Evolutionary conservation across 2,113 vertebrate species (phyloP).

Genomic region (Eptesicus fuscus): DNA sequence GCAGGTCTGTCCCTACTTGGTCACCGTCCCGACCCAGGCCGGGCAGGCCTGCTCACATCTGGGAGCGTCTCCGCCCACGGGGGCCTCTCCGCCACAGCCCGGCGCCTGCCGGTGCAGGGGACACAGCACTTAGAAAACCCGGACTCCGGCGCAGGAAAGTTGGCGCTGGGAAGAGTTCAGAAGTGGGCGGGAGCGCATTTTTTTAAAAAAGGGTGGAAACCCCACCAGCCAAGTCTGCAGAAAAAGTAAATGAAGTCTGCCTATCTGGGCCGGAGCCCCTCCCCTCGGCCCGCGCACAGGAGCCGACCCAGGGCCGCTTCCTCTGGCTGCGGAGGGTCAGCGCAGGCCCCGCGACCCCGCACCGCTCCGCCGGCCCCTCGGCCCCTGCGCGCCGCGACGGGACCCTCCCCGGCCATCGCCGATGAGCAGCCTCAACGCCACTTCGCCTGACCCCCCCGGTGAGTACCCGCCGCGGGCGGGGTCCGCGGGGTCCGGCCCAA

Average conservation of each 20-base stretch:
- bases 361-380: constrained; percentile 52
- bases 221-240: constrained; percentile 43
- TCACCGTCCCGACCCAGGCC: neutral
- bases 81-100: neutral
- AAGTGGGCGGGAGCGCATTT: constrained; percentile 50
- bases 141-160: neutral
- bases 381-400: constrained; percentile 56
- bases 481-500: too few relatives aligned
- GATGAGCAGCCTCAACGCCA: constrained; percentile 74
- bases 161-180: constrained; percentile 2
- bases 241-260: constrained; percentile 76
- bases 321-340: constrained; percentile 78
- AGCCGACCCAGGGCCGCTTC: constrained; percentile 80
- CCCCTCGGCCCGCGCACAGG: constrained; percentile 79
- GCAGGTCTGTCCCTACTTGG: neutral
- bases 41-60: neutral
- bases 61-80: neutral
- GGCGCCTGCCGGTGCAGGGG: neutral
- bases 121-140: neutral
- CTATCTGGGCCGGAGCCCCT: constrained; percentile 82
- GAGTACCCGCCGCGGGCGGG: constrained; percentile 69
- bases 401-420: neutral
- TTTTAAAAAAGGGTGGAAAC: constrained; percentile 38
- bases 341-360: constrained; percentile 63
- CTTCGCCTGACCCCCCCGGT: constrained; percentile 64